These are phyloP conservation scores for Limanda limanda DNA, from an alignment of 2,113 vertebrate genomes.

Conservation along the genomic window DNA sequence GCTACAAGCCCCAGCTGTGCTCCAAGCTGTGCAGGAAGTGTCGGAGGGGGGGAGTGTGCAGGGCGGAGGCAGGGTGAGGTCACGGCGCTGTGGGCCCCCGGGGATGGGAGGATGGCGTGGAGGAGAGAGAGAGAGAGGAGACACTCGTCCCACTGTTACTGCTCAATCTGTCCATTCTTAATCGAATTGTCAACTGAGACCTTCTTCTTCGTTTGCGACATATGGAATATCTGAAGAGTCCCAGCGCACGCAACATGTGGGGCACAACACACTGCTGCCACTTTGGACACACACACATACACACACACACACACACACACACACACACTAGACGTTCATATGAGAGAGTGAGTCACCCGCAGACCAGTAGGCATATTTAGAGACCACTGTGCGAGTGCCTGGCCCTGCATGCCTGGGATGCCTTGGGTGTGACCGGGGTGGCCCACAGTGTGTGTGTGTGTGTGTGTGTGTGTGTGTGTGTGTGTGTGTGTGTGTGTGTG, in stretches of 20 bases:
- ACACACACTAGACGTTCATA: constrained; percentile 27
- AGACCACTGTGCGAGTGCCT: constrained; percentile 65
- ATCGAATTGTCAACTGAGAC: constrained; percentile 25
- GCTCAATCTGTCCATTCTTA: constrained; percentile 55
- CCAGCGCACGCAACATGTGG: constrained; percentile 22
- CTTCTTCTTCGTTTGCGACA: constrained; percentile 36
- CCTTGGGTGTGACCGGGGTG: constrained; percentile 77
- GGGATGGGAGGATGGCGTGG: constrained; percentile 62
- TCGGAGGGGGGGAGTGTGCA: constrained; percentile 53
- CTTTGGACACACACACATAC: constrained; percentile 46
- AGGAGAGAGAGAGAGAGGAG: constrained; percentile 50
- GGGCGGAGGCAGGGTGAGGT: constrained; percentile 75
- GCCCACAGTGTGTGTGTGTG: constrained; percentile 42
- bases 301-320: not conserved
- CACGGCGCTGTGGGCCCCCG: constrained; percentile 67
- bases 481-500: constrained; percentile 50
- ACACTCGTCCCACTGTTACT: constrained; percentile 64
- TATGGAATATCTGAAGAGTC: not conserved
- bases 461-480: constrained; percentile 48
- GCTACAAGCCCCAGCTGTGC: constrained; percentile 64
- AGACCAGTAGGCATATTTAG: constrained; percentile 65
- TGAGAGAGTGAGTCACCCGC: constrained; percentile 61
- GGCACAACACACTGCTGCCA: constrained; percentile 21
- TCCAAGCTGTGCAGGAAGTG: constrained; percentile 64
- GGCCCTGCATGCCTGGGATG: constrained; percentile 76